Evolutionary conservation across 1,140 invertebrate species (phyloP), one percentile per base, ranked within the genome.

Genomic region (Meloidogyne hapla): DNA sequence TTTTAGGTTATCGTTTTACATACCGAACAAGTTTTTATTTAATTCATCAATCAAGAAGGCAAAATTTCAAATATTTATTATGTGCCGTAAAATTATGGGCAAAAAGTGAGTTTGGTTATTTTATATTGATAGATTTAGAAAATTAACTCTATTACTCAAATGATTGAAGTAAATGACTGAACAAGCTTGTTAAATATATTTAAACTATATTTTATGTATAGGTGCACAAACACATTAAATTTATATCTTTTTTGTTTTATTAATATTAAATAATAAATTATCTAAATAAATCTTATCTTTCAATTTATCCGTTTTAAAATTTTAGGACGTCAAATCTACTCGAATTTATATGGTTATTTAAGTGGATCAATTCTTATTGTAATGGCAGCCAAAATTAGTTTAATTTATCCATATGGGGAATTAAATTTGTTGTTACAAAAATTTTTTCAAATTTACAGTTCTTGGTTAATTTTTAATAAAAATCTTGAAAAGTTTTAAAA

Each of bases 21-120:
- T 45, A 70, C 40, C 69, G 25, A 8, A n/a, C 69, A 70, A 70
- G 45, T n/a, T 70, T 45, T 18, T n/a, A 70, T 56, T 70, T 70
- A 45, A 56, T 61, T 18, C 69, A 56, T 45, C 45, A 26, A 15
- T 56, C 45, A 25, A 61, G 61, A 23, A 38, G 9, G n/a, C 13
- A 70, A 21, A n/a, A n/a, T 15, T 70, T 70, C 40, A 26, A 28
- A 70, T 6, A 70, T 45, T 38, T 70, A 56, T 18, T 70, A 8
- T 25, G 2, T 56, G 40, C 40, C 6, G 69, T 70, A 9, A 70
- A 70, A 70, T 25, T 70, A 56, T 70, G 69, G 69, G 69, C 69
- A 42, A 45, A 70, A 45, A 70, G 69, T 70, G n/a, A n/a, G 3
- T 69, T 38, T 69, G 12, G 33, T 33, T 40, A 9, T 45, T n/a